Evolutionary conservation across 2,797 vertebrate species (phyloP).

Genomic region (Ptychobarbus kaznakovi): DNA sequence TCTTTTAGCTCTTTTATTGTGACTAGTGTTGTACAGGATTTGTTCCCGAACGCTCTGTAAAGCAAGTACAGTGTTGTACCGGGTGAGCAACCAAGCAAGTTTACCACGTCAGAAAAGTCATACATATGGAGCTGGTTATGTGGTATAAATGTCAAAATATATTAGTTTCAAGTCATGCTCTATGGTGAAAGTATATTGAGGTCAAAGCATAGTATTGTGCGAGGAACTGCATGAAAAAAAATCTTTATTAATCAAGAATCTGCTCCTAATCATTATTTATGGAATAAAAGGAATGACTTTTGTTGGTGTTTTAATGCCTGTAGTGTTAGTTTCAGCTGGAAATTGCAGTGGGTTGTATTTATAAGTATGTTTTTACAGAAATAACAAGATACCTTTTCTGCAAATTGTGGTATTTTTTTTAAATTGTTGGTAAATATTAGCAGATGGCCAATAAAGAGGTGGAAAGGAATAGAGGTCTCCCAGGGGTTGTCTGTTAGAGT

Average conservation of each 20-base stretch:
- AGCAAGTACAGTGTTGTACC: neutral
- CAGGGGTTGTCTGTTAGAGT: neutral
- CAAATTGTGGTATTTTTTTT: neutral
- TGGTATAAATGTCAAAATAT: neutral
- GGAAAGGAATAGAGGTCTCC: neutral
- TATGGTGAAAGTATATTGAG: neutral
- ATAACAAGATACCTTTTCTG: neutral
- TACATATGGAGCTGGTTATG: neutral
- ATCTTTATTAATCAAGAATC: neutral
- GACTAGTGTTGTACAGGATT: neutral
- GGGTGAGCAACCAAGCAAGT: neutral
- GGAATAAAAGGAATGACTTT: neutral
- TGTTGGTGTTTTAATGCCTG: neutral
- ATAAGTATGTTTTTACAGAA: neutral
- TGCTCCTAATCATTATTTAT: neutral
- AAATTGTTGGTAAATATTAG: neutral
- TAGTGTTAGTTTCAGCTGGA: neutral
- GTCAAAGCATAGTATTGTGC: neutral
- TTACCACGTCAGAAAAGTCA: neutral
- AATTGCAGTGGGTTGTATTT: neutral
- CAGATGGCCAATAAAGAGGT: neutral
- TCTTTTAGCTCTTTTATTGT: neutral
- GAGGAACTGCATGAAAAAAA: neutral
- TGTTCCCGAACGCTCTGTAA: neutral
- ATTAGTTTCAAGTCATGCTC: neutral